A percentile compares a stretch with the other conserved stretches of the same genome.
These are phyloP conservation scores for Brachirus orientalis DNA, from an alignment of 2,113 vertebrate species.

Conservation along the genomic window DNA sequence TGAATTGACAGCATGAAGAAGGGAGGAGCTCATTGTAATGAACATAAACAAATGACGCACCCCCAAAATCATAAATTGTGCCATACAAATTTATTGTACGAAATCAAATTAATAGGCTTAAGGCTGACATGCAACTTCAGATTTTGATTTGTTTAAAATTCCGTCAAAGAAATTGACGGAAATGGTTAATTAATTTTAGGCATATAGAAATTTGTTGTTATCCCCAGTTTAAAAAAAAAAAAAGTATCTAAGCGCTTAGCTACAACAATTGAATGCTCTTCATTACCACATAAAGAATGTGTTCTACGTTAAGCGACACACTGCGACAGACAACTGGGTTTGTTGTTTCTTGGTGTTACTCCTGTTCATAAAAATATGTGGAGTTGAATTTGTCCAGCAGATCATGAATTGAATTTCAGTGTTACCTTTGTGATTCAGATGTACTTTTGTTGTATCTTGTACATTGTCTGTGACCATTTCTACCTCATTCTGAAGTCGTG, in stretches of 20 bases:
- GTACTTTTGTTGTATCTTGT: constrained; percentile 74
- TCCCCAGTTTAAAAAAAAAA: neutral
- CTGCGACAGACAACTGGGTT: constrained; percentile 23
- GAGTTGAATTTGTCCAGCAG: constrained; percentile 61
- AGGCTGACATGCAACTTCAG: constrained; percentile 13
- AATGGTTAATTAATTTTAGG: constrained; percentile 8
- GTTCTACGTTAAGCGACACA: constrained; percentile 16
- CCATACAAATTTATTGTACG: constrained; percentile 28
- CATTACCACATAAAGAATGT: constrained; percentile 37
- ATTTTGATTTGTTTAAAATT: constrained; percentile 23
- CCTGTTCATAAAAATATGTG: constrained; percentile 37
- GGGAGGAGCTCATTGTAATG: constrained; percentile 7
- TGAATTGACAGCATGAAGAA: constrained; percentile 23
- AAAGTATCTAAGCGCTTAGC: constrained; percentile 64
- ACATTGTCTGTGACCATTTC: constrained; percentile 90
- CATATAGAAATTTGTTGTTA: constrained; percentile 27
- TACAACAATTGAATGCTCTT: constrained; percentile 65
- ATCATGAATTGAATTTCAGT: constrained; percentile 70
- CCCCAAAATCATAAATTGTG: constrained; percentile 33
- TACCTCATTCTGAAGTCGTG: constrained; percentile 93
- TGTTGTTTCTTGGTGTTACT: constrained; percentile 22
- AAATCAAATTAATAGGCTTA: constrained; percentile 17
- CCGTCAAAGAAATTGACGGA: no score
- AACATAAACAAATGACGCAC: constrained; percentile 9
- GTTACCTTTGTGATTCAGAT: constrained; percentile 60